phyloP scores from a whole-genome alignment of 2,888 invertebrate genomes.

The Ceramica pisi region DNA sequence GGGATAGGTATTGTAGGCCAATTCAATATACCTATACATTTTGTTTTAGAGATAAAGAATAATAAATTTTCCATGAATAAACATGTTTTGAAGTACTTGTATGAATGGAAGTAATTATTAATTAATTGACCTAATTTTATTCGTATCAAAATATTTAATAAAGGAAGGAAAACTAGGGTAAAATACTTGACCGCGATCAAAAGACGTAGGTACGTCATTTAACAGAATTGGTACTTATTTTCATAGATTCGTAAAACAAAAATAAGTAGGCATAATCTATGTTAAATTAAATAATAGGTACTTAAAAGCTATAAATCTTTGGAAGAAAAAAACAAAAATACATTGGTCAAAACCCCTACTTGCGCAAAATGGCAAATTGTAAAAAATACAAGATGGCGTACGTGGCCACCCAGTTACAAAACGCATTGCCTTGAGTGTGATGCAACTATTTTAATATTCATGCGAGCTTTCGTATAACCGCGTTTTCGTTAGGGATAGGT shows the following conservation, averaged over 20 bases:
- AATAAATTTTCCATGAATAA: constrained; percentile 3
- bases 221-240: neutral
- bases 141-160: neutral
- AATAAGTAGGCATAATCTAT: too few relatives aligned
- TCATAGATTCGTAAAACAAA: too few relatives aligned
- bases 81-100: neutral
- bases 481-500: neutral
- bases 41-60: neutral
- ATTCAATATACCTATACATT: neutral
- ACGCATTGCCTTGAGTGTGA: constrained; percentile 52
- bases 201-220: neutral
- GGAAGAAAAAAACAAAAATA: neutral
- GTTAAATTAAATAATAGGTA: too few relatives aligned
- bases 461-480: constrained; percentile 20
- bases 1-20: neutral
- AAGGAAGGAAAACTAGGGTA: constrained; percentile 13
- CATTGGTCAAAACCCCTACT: neutral
- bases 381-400: constrained; percentile 48
- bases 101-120: constrained; percentile 1
- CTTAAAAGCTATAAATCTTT: too few relatives aligned
- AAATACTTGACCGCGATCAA: constrained; percentile 10
- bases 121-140: constrained; percentile 22
- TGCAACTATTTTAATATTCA: constrained; percentile 23
- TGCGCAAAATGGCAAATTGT: constrained; percentile 28
- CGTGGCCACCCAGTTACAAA: constrained; percentile 47